A percentile compares a stretch with the other conserved stretches of the same genome.
Conservation (phyloP, 92 coral and sea anemone species). For the Porites evermanni region DNA sequence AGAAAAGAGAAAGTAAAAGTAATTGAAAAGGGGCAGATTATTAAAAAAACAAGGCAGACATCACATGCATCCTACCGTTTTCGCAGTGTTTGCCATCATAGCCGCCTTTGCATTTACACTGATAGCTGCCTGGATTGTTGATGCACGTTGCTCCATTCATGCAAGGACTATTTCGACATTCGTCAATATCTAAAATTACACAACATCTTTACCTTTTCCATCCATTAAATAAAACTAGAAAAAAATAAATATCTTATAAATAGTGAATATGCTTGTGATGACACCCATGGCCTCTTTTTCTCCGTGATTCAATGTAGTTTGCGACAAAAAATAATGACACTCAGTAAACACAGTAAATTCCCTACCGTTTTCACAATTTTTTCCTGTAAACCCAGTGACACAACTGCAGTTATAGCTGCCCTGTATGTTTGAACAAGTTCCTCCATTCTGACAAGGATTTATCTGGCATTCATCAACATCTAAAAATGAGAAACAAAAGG, state of each 20-base stretch:
- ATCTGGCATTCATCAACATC: conserved; percentile 52
- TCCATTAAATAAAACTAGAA: too few species aligned
- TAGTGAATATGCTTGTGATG: too few species aligned
- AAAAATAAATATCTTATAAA: too few species aligned
- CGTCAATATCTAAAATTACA: conserved; percentile 31
- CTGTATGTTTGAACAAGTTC: conserved; percentile 69
- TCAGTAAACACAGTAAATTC: too few species aligned
- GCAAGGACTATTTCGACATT: conserved; percentile 50
- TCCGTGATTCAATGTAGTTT: too few species aligned
- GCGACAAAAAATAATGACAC: too few species aligned
- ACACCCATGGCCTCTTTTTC: background rate
- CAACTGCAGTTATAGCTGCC: conserved; percentile 87
- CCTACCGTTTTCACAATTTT: conserved; percentile 11
- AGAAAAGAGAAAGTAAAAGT: too few species aligned
- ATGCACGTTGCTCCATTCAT: conserved; percentile 61
- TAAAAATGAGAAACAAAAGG: background rate
- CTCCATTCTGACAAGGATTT: conserved; percentile 60
- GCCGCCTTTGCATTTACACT: conserved; percentile 72
- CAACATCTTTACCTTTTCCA: too few species aligned
- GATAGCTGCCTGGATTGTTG: conserved; percentile 87
- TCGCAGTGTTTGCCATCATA: conserved; percentile 32
- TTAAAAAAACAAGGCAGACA: too few species aligned
- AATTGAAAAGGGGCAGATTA: too few species aligned
- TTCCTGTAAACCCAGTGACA: conserved; percentile 46
- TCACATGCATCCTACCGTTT: background rate